Conservation (phyloP, 2,888 invertebrate species). For the Drosophila tanythrix region DNA sequence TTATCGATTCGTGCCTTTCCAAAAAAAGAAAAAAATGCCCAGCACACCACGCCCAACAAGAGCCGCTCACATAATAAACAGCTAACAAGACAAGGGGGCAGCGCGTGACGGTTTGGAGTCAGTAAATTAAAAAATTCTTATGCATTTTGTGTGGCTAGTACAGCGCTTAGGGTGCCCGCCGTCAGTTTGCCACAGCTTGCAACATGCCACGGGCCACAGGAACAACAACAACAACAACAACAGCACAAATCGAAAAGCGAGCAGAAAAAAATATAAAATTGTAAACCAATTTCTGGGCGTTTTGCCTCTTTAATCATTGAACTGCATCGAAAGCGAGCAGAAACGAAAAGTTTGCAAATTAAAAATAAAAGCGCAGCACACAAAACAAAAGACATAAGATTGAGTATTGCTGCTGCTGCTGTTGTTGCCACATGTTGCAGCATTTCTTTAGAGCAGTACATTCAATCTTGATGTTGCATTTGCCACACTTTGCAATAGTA, state of each 20-base stretch:
- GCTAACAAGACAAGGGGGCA: slow-evolving; percentile 28
- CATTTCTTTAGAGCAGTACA: slow-evolving; percentile 70
- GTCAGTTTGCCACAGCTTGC: slow-evolving; percentile 51
- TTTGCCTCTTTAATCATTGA: slow-evolving; percentile 80
- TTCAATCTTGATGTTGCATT: slow-evolving; percentile 74
- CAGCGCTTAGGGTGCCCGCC: slow-evolving; percentile 58
- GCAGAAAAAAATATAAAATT: slow-evolving; percentile 43
- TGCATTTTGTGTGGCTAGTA: slow-evolving; percentile 39
- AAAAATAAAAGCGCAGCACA: slow-evolving; percentile 66
- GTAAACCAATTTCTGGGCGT: slow-evolving; percentile 78
- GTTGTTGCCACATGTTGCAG: slow-evolving; percentile 79
- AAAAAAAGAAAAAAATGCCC: slow-evolving; percentile 35
- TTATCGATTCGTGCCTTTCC: slow-evolving; percentile 71
- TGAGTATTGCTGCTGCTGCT: slow-evolving; percentile 39
- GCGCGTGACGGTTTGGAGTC: neutral
- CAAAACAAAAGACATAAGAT: slow-evolving; percentile 75
- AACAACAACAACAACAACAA: neutral
- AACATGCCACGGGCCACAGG: slow-evolving; percentile 70
- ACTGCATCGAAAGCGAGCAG: slow-evolving; percentile 72
- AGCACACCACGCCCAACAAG: slow-evolving; percentile 52
- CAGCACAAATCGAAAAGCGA: slow-evolving; percentile 51
- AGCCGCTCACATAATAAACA: slow-evolving; percentile 41
- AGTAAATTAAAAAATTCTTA: slow-evolving; percentile 78
- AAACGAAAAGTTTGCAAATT: slow-evolving; percentile 76
- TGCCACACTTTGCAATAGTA: slow-evolving; percentile 58